Evolutionary conservation across 2,797 vertebrate species (phyloP).

Genomic region (Sarcophilus harrisii): DNA sequence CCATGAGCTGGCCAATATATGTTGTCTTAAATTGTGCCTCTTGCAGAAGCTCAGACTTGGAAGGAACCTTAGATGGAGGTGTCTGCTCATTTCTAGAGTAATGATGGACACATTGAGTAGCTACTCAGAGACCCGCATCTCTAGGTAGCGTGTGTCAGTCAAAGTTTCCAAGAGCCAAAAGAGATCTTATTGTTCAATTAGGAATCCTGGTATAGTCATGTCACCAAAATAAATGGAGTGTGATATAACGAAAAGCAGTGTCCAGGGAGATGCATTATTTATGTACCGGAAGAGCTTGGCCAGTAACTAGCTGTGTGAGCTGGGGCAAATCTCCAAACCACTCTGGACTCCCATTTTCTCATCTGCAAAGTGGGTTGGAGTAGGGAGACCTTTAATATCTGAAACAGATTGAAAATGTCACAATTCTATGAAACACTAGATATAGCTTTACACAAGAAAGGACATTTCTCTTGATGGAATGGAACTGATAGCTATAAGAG

Average conservation of each 20-base stretch:
- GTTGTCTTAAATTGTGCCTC: not conserved
- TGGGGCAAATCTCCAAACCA: not conserved
- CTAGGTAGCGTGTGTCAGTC: not conserved
- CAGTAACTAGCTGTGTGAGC: not conserved
- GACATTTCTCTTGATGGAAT: not conserved
- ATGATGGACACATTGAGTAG: not conserved
- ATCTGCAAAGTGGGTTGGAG: slow-evolving; percentile 6
- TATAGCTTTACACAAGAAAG: not conserved
- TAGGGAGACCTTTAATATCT: slow-evolving; percentile 10
- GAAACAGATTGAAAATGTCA: not conserved
- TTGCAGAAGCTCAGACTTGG: not conserved
- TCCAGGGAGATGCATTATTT: not conserved
- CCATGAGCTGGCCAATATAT: not conserved
- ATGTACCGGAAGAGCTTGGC: not conserved
- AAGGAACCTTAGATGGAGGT: not conserved
- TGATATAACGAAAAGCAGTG: not conserved
- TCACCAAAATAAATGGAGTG: not conserved
- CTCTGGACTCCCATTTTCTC: not conserved
- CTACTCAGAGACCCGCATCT: not conserved
- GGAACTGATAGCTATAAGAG: not conserved
- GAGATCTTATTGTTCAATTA: not conserved
- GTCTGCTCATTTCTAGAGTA: not conserved
- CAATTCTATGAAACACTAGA: not conserved
- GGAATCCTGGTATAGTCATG: not conserved
- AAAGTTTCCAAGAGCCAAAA: not conserved